These are phyloP conservation scores for Sinocyclocheilus grahami DNA, from an alignment of 2,113 vertebrate genomes.

Conservation along the genomic window DNA sequence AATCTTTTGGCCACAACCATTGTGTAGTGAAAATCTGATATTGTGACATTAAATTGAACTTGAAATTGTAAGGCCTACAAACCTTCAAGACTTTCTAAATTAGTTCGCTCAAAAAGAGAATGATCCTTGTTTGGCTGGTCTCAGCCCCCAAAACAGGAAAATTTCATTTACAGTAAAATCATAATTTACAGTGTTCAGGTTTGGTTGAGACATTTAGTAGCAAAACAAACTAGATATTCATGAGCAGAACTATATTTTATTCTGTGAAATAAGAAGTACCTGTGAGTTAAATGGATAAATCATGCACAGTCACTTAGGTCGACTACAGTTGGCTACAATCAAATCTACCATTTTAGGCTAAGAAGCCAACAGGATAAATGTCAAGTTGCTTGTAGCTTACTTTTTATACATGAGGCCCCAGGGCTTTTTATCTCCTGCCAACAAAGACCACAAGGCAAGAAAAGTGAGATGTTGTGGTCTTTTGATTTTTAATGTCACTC, in stretches of 20 bases:
- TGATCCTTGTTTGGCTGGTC: too few relatives aligned
- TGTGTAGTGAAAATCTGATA: too few relatives aligned
- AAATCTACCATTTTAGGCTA: not conserved
- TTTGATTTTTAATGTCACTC: not conserved
- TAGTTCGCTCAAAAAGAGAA: too few relatives aligned
- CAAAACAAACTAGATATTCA: not conserved
- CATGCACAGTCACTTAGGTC: not conserved
- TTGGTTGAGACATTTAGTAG: not conserved
- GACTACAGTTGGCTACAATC: not conserved
- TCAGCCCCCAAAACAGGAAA: too few relatives aligned
- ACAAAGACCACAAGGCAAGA: not conserved
- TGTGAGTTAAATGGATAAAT: not conserved
- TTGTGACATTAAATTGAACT: too few relatives aligned
- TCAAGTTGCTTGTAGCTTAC: not conserved
- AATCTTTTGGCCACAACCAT: too few relatives aligned
- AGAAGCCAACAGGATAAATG: not conserved
- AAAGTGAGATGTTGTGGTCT: not conserved
- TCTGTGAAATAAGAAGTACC: not conserved
- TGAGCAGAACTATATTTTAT: not conserved
- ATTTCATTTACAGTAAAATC: too few relatives aligned
- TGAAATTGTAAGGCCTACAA: too few relatives aligned
- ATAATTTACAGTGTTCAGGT: not conserved
- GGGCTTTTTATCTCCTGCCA: not conserved
- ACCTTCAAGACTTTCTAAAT: too few relatives aligned
- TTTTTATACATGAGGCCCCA: not conserved